phyloP scores from a whole-genome alignment of 2,888 invertebrate genomes.

The Caenorhabditis sinica region DNA sequence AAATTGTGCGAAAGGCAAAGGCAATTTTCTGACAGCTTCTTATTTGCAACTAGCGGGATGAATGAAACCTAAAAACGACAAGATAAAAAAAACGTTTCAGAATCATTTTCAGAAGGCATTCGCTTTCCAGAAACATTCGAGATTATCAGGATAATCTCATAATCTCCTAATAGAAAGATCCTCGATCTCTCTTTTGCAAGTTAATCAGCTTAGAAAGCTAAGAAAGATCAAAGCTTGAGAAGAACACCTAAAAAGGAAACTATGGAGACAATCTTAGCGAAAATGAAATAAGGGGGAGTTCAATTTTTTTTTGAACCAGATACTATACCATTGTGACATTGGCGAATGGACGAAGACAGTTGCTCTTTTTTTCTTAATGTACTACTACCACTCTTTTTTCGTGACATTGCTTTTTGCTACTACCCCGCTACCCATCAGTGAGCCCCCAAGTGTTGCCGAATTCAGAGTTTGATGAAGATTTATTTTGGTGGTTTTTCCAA shows the following conservation, averaged over 20 bases:
- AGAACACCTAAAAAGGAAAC: too few relatives aligned
- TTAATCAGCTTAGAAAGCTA: not conserved
- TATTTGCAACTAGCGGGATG: not conserved
- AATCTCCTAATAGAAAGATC: not conserved
- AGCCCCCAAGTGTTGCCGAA: slow-evolving; percentile 45
- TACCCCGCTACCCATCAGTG: not conserved
- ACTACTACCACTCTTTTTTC: slow-evolving; percentile 26
- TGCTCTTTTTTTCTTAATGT: slow-evolving; percentile 42
- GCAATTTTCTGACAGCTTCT: slow-evolving; percentile 1
- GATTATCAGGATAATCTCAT: not conserved
- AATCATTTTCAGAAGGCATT: not conserved
- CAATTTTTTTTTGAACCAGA: slow-evolving; percentile 27
- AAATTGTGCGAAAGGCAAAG: slow-evolving; percentile 1
- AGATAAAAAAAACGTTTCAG: too few relatives aligned
- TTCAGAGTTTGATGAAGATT: slow-evolving; percentile 63
- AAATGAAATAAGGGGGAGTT: not conserved
- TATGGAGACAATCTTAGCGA: too few relatives aligned
- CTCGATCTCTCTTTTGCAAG: too few relatives aligned
- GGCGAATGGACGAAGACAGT: slow-evolving; percentile 14
- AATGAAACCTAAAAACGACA: too few relatives aligned
- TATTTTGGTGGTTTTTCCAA: slow-evolving; percentile 49
- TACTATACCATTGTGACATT: slow-evolving; percentile 31
- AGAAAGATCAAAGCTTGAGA: slow-evolving; percentile 17
- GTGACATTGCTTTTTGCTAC: slow-evolving; percentile 33
- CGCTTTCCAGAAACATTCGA: not conserved